Percentiles rank a stretch among this genome's conserved stretches.
Evolutionary conservation across 2,888 invertebrate genomes (phyloP).

Genomic region (Dynastes hyllus): DNA sequence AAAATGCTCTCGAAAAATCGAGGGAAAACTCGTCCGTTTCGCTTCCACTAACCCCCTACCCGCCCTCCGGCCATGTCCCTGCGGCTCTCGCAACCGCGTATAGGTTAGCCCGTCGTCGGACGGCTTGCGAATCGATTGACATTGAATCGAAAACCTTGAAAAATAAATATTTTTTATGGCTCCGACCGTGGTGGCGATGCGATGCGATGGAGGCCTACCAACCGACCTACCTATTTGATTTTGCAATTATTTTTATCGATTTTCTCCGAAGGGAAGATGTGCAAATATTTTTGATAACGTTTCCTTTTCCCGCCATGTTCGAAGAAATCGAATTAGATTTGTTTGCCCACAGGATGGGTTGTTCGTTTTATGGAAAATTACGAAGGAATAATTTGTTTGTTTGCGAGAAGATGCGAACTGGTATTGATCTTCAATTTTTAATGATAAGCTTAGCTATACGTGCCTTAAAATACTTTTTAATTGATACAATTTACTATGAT

Average conservation of each 20-base stretch:
- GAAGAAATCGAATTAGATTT: not conserved
- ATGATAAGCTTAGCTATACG: too few species aligned
- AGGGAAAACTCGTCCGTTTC: constrained; percentile 5
- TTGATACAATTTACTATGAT: too few species aligned
- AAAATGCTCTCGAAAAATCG: constrained; percentile 33
- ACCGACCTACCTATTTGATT: constrained; percentile 22
- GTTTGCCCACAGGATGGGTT: not conserved
- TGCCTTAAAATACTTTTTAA: too few species aligned
- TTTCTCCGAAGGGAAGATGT: not conserved
- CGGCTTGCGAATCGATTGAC: constrained; percentile 23
- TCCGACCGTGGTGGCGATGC: not conserved
- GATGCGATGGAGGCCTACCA: not conserved
- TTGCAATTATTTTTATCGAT: constrained; percentile 38
- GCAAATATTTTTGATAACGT: constrained; percentile 17
- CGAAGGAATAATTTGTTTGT: not conserved
- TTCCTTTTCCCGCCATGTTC: not conserved
- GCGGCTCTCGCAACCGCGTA: not conserved
- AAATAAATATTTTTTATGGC: constrained; percentile 32
- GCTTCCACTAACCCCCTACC: not conserved
- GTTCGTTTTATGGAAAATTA: not conserved
- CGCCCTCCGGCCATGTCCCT: not conserved
- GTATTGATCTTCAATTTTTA: too few species aligned
- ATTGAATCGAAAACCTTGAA: constrained; percentile 39
- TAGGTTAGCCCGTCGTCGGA: not conserved
- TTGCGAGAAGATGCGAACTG: too few species aligned